Evolutionary conservation across 2,797 vertebrate genomes (phyloP), one percentile per base, ranked within the genome.

Genomic region (Bovichtus variegatus): DNA sequence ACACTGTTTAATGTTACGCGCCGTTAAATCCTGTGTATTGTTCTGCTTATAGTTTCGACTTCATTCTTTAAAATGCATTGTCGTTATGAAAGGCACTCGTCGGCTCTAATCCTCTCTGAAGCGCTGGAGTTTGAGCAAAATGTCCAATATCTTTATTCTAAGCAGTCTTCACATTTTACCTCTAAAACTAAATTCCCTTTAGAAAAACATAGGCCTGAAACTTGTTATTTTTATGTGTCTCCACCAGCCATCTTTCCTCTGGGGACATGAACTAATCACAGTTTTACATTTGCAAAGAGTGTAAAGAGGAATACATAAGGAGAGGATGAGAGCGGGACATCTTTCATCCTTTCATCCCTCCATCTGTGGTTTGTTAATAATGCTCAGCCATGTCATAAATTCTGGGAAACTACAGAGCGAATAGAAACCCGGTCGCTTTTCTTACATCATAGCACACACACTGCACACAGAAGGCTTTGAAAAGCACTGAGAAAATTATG

Each of bases 281-380:
- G 41, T n/a, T 64, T 81, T 74, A 18, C 70, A 83, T 69, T 66
- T 27, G 21, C 25, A 29, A 25, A 0, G 12, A 49, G 18, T 13
- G n/a, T 54, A 43, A 49, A 71, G 61, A 23, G 44, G 53, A 63
- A 51, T 49, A 25, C 18, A 53, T 19, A 49, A 82, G 60, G 49
- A 50, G 44, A 73, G 41, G 44, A 63, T 21, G 66, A 72, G 76
- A 79, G 51, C 64, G 50, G 63, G 65, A 53, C 5, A 36, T 70
- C 64, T 73, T 67, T 41, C 21, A 4, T 72, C 27, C 43, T 46
- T 29, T 74, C 71, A 46, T 67, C 78, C 55, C 76, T 86, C 86
- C 83, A 67, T 91, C 85, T 91, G 90, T 58, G 80, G 65, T 43
- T 78, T 65, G 70, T 72, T 88, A 85, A 91, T 79, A 78, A 87